Evolutionary conservation across 2,797 vertebrate genomes (phyloP).

Genomic region (Poeciliopsis presidionis): DNA sequence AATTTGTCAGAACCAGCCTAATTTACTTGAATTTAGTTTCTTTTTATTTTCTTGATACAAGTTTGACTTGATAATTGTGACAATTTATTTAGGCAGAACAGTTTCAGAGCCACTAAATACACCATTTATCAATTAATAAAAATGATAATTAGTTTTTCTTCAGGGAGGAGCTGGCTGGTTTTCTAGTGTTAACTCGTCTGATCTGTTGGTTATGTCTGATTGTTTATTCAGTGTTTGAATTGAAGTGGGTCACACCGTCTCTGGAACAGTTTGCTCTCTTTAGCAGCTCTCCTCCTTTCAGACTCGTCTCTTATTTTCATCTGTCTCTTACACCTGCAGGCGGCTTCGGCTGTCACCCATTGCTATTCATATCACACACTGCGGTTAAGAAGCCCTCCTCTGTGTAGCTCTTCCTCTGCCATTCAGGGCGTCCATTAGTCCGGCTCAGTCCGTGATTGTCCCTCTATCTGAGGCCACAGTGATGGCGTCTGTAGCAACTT

Average conservation of each 20-base stretch:
- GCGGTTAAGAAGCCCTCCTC: conserved; percentile 72
- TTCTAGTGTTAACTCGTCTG: conserved; percentile 1
- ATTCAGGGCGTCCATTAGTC: conserved; percentile 65
- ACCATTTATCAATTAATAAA: neutral
- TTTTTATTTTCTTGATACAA: no score
- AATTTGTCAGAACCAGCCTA: no score
- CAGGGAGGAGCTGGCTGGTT: neutral
- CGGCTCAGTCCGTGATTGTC: conserved; percentile 47
- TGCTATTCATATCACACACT: conserved; percentile 71
- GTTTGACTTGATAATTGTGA: no score
- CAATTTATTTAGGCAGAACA: no score
- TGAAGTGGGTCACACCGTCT: conserved; percentile 69
- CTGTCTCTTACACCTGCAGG: conserved; percentile 69
- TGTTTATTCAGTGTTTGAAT: conserved; percentile 56
- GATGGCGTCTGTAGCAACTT: conserved; percentile 67
- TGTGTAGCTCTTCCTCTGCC: conserved; percentile 72
- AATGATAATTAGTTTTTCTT: neutral
- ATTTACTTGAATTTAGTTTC: no score
- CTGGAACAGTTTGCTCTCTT: conserved; percentile 53
- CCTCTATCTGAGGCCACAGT: conserved; percentile 64
- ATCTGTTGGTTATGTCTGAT: conserved; percentile 40
- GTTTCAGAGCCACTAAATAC: neutral
- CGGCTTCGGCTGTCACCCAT: conserved; percentile 54
- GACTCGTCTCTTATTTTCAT: conserved; percentile 48
- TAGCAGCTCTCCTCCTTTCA: conserved; percentile 23